These are phyloP conservation scores for Eristalis intricaria DNA, from an alignment of 2,888 invertebrate species.

Conservation along the genomic window DNA sequence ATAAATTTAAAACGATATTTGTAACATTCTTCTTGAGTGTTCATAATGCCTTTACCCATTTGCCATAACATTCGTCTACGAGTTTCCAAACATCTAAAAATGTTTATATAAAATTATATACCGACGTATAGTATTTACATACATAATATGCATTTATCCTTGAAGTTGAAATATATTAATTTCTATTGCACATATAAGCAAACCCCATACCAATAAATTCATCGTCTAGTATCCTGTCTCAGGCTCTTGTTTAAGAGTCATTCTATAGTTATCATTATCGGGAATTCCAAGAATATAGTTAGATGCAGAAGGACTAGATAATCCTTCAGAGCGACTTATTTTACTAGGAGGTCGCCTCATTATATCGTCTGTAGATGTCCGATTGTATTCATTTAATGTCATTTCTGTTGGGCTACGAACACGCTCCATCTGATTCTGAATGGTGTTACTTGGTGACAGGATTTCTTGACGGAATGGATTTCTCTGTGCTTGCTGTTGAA, in stretches of 20 bases:
- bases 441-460: slow-evolving; percentile 69
- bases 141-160: background rate
- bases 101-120: background rate
- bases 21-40: slow-evolving; percentile 37
- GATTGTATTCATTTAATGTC: slow-evolving; percentile 80
- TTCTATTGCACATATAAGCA: slow-evolving; percentile 67
- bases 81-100: background rate
- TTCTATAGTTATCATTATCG: slow-evolving; percentile 78
- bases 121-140: slow-evolving; percentile 8
- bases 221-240: slow-evolving; percentile 79
- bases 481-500: slow-evolving; percentile 43
- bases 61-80: slow-evolving; percentile 11
- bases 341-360: slow-evolving; percentile 79
- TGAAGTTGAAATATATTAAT: slow-evolving; percentile 41
- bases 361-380: slow-evolving; percentile 77
- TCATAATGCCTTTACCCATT: slow-evolving; percentile 49
- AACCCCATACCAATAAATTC: slow-evolving; percentile 63
- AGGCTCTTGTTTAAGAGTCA: slow-evolving; percentile 81
- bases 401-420: slow-evolving; percentile 79
- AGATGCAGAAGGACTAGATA: slow-evolving; percentile 74
- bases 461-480: slow-evolving; percentile 72
- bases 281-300: slow-evolving; percentile 76
- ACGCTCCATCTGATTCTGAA: slow-evolving; percentile 52
- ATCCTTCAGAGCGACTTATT: slow-evolving; percentile 76
- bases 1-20: slow-evolving; percentile 18